Evolutionary conservation across 2,888 invertebrate species (phyloP).

Genomic region (Pharmacophagus antenor): DNA sequence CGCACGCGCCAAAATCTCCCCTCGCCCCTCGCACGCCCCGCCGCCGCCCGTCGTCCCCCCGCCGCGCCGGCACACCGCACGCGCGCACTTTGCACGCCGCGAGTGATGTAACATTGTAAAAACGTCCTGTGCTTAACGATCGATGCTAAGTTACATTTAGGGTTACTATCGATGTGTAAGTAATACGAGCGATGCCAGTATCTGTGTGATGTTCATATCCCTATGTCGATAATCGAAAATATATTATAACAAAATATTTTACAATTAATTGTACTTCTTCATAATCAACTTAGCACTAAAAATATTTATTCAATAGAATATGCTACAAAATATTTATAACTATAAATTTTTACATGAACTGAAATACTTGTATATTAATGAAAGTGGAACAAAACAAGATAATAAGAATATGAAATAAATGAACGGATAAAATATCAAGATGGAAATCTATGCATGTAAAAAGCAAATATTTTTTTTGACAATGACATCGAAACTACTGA

Average conservation of each 20-base stretch:
- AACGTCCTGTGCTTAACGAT: slow-evolving; percentile 11
- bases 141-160: slow-evolving; percentile 14
- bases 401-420: too few species aligned
- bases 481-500: too few species aligned
- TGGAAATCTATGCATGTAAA: too few species aligned
- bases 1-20: slow-evolving; percentile 52
- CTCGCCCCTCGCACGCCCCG: slow-evolving; percentile 40
- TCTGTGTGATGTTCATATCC: not conserved
- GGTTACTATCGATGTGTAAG: slow-evolving; percentile 9
- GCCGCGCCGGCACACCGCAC: slow-evolving; percentile 39
- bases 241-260: not conserved
- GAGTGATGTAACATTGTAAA: slow-evolving; percentile 20
- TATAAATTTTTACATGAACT: too few species aligned
- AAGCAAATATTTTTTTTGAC: too few species aligned
- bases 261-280: too few species aligned
- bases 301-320: too few species aligned
- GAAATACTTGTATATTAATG: too few species aligned
- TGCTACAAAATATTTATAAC: too few species aligned
- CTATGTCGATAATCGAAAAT: not conserved
- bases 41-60: slow-evolving; percentile 34
- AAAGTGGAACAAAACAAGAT: too few species aligned
- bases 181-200: not conserved
- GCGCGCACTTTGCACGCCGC: slow-evolving; percentile 43
- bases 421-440: too few species aligned
- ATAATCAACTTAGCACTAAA: too few species aligned